These are phyloP conservation scores for Cataglyphis rosenhaueri DNA, from an alignment of 2,888 invertebrate species.

Conservation along the genomic window DNA sequence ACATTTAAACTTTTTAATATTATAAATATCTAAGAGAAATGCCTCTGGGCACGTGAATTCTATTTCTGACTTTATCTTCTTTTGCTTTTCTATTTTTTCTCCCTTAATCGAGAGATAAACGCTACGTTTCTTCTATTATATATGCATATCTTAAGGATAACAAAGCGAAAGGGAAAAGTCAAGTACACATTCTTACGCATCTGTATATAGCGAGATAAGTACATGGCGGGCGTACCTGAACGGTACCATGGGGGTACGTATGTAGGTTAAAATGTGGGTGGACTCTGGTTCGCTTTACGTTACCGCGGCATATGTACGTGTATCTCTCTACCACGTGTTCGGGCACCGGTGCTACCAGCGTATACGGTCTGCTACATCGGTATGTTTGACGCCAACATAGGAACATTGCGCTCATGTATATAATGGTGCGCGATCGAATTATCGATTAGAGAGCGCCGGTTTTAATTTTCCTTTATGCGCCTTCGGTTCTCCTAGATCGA, in stretches of 20 bases:
- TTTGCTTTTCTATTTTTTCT: slow-evolving; percentile 7
- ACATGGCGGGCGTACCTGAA: slow-evolving; percentile 62
- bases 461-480: slow-evolving; percentile 54
- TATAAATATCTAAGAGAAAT: background rate
- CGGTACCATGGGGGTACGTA: slow-evolving; percentile 72
- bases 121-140: slow-evolving; percentile 2
- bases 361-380: background rate
- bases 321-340: slow-evolving; percentile 35
- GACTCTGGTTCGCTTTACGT: slow-evolving; percentile 67
- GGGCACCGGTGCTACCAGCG: background rate
- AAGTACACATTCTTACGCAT: slow-evolving; percentile 50
- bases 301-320: slow-evolving; percentile 48
- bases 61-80: slow-evolving; percentile 1
- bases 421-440: slow-evolving; percentile 68
- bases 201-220: slow-evolving; percentile 57
- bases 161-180: slow-evolving; percentile 61
- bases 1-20: background rate
- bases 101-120: slow-evolving; percentile 17
- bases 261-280: slow-evolving; percentile 82
- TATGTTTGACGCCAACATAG: slow-evolving; percentile 24
- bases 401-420: slow-evolving; percentile 43
- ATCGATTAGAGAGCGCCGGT: slow-evolving; percentile 67
- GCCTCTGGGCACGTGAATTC: background rate
- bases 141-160: slow-evolving; percentile 16
- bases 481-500: slow-evolving; percentile 56